phyloP scores from a whole-genome alignment of 2,797 vertebrate species.

The Chanos chanos region DNA sequence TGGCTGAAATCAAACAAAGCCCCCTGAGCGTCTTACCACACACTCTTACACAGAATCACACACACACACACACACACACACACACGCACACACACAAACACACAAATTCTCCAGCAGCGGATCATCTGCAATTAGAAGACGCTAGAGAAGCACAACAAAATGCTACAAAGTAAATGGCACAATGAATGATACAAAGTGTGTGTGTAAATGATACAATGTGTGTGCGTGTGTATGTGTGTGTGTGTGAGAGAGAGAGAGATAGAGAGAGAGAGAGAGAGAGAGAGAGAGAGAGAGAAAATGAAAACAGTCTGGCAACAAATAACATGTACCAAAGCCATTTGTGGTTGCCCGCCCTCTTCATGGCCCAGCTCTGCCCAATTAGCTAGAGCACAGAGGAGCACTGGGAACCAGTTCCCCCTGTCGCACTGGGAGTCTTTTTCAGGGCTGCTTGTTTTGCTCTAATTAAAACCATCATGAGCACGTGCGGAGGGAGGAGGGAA shows the following conservation, averaged over 20 bases:
- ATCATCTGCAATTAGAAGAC: conserved; percentile 38
- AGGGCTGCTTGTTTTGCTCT: conserved; percentile 71
- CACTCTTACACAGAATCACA: conserved; percentile 16
- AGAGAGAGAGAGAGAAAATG: conserved; percentile 18
- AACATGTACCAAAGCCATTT: conserved; percentile 26
- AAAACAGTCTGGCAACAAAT: conserved; percentile 67
- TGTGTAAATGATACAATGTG: not conserved
- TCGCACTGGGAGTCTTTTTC: conserved; percentile 62
- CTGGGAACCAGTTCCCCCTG: conserved; percentile 53
- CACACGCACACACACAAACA: conserved; percentile 15
- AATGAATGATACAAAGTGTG: not conserved
- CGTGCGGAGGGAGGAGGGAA: conserved; percentile 33
- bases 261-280: no score
- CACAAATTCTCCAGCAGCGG: conserved; percentile 28
- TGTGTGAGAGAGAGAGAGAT: not conserved
- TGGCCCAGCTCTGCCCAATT: conserved; percentile 75
- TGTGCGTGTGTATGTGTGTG: not conserved
- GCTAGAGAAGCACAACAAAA: conserved; percentile 38
- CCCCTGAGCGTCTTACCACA: conserved; percentile 27
- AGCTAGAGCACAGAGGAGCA: conserved; percentile 27
- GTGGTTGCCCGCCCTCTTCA: conserved; percentile 62
- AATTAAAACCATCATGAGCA: conserved; percentile 71
- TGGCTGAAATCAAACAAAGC: conserved; percentile 34
- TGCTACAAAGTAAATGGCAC: conserved; percentile 25
- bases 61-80: conserved; percentile 20